These are phyloP conservation scores for Phoenicopterus ruber DNA, from an alignment of 2,113 vertebrate genomes.

Conservation along the genomic window DNA sequence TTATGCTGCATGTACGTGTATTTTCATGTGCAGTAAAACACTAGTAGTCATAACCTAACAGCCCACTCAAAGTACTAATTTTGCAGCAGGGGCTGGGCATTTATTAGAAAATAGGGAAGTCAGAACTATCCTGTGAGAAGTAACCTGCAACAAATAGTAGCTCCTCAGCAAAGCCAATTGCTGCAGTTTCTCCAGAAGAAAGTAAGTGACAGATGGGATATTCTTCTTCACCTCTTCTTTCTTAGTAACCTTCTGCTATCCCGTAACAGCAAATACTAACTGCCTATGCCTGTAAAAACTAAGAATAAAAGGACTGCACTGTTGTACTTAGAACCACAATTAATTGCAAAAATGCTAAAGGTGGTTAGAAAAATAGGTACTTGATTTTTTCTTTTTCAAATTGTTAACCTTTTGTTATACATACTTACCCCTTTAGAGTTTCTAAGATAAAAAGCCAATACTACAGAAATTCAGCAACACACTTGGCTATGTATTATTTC, in stretches of 20 bases:
- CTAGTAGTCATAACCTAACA: background rate
- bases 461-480: background rate
- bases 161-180: background rate
- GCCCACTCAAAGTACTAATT: background rate
- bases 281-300: background rate
- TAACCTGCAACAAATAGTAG: background rate
- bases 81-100: background rate
- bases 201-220: background rate
- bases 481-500: background rate
- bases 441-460: background rate
- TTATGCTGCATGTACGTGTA: background rate
- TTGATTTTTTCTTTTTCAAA: background rate
- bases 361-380: background rate
- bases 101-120: background rate
- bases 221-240: background rate
- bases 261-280: background rate
- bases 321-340: background rate
- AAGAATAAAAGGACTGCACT: background rate
- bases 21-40: background rate
- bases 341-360: background rate
- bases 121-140: background rate
- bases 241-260: background rate
- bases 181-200: background rate
- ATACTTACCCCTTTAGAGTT: background rate
- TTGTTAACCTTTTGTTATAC: background rate